These are phyloP conservation scores for Oxyura jamaicensis DNA, from an alignment of 2,113 vertebrate species.

Conservation along the genomic window DNA sequence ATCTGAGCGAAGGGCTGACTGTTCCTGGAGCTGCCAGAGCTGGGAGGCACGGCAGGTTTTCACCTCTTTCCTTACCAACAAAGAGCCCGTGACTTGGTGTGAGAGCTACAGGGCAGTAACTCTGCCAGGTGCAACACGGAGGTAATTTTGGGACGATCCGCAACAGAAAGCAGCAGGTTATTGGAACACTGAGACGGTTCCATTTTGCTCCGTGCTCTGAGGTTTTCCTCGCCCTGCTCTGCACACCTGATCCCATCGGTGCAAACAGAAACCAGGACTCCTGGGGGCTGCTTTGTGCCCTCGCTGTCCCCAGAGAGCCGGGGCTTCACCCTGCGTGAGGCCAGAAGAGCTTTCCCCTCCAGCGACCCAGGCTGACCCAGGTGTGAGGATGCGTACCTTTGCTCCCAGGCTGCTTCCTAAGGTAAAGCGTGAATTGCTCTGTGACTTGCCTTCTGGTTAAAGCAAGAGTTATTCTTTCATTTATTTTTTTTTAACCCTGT, in stretches of 20 bases:
- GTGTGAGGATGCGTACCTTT: fast-evolving
- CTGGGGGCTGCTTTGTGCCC: neutral
- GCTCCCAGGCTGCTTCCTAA: neutral
- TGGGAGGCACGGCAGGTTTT: fast-evolving
- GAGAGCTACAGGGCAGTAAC: neutral
- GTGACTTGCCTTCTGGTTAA: neutral
- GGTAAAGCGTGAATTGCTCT: neutral
- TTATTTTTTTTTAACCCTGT: neutral
- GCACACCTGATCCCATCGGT: neutral
- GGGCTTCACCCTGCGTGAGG: neutral
- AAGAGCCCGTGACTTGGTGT: neutral
- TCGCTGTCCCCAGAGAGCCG: too few species aligned
- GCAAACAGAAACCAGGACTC: neutral
- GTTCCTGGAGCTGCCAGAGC: neutral
- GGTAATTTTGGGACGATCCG: neutral
- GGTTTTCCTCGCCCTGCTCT: neutral
- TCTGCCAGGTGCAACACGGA: neutral
- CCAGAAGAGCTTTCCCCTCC: neutral
- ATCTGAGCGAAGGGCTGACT: neutral
- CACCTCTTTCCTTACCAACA: fast-evolving
- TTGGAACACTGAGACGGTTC: fast-evolving
- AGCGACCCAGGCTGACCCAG: neutral
- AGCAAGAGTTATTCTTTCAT: too few species aligned
- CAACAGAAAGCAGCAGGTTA: neutral
- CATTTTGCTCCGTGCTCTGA: too few species aligned